Evolutionary conservation across 2,113 vertebrate genomes (phyloP).

Genomic region (Chlorocebus sabaeus): DNA sequence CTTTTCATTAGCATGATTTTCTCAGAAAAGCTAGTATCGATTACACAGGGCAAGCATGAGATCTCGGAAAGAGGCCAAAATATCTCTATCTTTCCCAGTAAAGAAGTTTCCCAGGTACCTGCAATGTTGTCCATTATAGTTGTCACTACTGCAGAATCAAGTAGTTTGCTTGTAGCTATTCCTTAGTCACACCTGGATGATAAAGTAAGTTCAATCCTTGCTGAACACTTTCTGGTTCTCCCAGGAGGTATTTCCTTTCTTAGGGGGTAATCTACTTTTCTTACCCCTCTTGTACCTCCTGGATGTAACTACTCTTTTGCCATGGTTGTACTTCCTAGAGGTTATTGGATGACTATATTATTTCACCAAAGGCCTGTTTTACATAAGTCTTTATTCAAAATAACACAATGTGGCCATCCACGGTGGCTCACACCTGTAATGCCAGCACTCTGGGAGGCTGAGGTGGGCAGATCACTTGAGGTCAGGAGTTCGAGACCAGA

Average conservation of each 20-base stretch:
- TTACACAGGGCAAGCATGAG: not conserved
- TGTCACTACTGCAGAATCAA: not conserved
- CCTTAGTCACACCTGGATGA: not conserved
- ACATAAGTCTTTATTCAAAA: not conserved
- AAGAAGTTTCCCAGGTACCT: not conserved
- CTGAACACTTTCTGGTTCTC: not conserved
- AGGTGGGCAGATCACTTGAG: too few species aligned
- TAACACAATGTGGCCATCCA: not conserved
- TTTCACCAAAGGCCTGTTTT: not conserved
- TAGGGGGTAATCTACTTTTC: not conserved
- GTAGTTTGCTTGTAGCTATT: not conserved
- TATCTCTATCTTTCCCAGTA: not conserved
- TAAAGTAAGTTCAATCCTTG: not conserved
- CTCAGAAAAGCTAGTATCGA: not conserved
- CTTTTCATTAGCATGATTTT: not conserved
- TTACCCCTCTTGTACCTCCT: not conserved
- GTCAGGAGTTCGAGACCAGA: too few species aligned
- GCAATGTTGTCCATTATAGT: not conserved
- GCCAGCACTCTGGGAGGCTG: too few species aligned
- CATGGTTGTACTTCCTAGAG: not conserved
- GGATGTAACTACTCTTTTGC: not conserved
- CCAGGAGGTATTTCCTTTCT: not conserved
- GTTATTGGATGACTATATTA: not conserved
- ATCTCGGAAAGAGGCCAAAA: not conserved
- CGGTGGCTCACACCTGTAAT: too few species aligned